phyloP scores from a whole-genome alignment of 2,797 vertebrate species.

The Salmo trutta region DNA sequence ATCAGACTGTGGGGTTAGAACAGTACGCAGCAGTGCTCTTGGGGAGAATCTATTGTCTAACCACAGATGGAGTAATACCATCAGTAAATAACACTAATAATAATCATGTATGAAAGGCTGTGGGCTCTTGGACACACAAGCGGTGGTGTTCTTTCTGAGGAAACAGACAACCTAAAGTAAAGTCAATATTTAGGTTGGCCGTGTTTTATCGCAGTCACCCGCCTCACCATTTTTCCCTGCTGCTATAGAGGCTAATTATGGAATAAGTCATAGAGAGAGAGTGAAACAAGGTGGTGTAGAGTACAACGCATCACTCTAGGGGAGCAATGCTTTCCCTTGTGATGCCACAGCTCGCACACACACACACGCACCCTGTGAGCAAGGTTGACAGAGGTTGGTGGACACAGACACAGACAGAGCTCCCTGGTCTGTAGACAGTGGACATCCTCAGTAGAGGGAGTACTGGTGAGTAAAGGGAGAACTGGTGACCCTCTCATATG shows the following conservation, averaged over 20 bases:
- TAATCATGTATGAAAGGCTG: slow-evolving; percentile 30
- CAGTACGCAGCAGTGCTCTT: slow-evolving; percentile 25
- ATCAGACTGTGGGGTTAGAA: slow-evolving; percentile 37
- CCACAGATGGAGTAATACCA: slow-evolving; percentile 26
- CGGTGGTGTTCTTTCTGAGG: background rate
- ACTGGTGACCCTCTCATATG: background rate
- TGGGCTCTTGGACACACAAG: background rate
- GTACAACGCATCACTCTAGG: slow-evolving; percentile 1
- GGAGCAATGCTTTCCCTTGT: slow-evolving; percentile 16
- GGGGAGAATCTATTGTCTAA: slow-evolving; percentile 34
- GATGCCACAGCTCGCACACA: background rate
- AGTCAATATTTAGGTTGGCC: slow-evolving; percentile 46
- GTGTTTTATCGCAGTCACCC: slow-evolving; percentile 11
- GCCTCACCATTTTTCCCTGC: slow-evolving; percentile 15
- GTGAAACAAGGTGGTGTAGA: background rate
- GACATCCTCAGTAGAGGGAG: background rate
- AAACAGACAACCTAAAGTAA: slow-evolving; percentile 29
- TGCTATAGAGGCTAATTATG: slow-evolving; percentile 21
- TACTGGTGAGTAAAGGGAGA: background rate
- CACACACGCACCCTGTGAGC: background rate
- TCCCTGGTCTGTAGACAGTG: background rate
- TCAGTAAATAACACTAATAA: slow-evolving; percentile 40
- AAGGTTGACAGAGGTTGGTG: background rate
- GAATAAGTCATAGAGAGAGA: slow-evolving; percentile 25
- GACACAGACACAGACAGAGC: background rate